Conservation (phyloP, 2,797 vertebrate species). For the Halcyon smyrnensis region DNA sequence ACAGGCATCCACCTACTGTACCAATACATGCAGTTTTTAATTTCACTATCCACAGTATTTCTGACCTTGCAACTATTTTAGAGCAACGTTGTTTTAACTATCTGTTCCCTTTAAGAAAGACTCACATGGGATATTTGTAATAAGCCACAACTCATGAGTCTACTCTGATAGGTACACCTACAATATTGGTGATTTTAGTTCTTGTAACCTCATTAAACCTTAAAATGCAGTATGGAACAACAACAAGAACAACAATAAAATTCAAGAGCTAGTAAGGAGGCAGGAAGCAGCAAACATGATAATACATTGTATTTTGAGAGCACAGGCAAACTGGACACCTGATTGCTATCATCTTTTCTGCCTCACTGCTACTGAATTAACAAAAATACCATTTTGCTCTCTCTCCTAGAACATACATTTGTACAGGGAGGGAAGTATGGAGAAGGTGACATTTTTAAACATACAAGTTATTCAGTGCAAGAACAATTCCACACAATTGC, state of each 20-base stretch:
- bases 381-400: neutral
- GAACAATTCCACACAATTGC: conserved; percentile 2
- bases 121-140: neutral
- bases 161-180: neutral
- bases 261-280: neutral
- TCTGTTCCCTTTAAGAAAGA: neutral
- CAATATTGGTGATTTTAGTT: neutral
- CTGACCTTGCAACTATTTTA: neutral
- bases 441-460: neutral
- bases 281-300: neutral
- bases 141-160: neutral
- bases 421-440: neutral
- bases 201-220: neutral
- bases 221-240: neutral
- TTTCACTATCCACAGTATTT: neutral
- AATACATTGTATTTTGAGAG: neutral
- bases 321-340: neutral
- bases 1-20: neutral
- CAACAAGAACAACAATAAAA: neutral
- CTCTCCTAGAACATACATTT: neutral
- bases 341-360: neutral
- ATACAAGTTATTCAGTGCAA: conserved; percentile 1
- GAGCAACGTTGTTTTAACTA: neutral
- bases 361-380: neutral
- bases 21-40: neutral